Evolutionary conservation across 2,113 vertebrate genomes (phyloP).

Genomic region (Pomatorhinus ruficollis): DNA sequence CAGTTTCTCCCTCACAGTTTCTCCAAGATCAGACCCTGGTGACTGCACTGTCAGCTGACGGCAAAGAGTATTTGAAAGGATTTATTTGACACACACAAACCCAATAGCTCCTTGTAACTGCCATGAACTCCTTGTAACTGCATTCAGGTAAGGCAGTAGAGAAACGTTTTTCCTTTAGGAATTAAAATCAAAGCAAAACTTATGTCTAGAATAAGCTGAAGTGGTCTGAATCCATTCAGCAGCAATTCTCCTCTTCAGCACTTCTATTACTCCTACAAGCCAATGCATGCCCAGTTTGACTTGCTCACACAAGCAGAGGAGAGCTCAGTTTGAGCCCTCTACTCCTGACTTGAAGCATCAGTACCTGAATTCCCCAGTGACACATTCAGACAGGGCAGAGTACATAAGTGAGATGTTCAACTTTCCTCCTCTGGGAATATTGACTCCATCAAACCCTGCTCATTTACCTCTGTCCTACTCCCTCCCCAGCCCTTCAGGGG

Average conservation of each 20-base stretch:
- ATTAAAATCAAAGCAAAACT: neutral
- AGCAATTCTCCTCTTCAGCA: neutral
- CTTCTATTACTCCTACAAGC: neutral
- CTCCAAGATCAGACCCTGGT: neutral
- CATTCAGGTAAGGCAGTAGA: neutral
- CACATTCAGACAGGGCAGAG: neutral
- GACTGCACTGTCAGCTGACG: neutral
- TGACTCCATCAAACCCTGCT: neutral
- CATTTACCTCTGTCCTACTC: neutral
- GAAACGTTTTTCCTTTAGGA: neutral
- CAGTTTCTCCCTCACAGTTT: neutral
- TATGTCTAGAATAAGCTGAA: neutral
- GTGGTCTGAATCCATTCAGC: neutral
- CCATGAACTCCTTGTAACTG: neutral
- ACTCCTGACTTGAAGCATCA: neutral
- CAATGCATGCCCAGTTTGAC: neutral
- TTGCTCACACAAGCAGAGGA: neutral
- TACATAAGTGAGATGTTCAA: neutral
- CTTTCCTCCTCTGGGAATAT: neutral
- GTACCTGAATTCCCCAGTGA: neutral
- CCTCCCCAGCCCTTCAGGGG: neutral
- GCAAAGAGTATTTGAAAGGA: neutral
- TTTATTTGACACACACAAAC: neutral
- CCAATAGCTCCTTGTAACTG: neutral
- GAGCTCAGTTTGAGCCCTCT: neutral